Conservation (phyloP, 2,888 invertebrate species). For the Baccha elongata region DNA sequence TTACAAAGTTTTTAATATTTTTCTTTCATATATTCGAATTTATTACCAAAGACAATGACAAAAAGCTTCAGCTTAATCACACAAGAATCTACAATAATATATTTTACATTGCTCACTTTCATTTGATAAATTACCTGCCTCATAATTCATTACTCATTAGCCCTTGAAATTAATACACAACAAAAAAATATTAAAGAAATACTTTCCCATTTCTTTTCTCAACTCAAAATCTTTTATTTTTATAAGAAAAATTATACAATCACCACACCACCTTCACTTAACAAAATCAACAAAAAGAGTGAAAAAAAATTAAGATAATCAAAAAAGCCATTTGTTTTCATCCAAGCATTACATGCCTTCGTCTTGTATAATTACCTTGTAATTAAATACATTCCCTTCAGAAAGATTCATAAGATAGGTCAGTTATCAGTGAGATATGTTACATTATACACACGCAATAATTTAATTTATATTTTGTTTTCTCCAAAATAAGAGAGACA, state of each 20-base stretch:
- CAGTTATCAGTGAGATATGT: constrained; percentile 25
- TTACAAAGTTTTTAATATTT: too few species aligned
- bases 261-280: constrained; percentile 28
- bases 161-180: constrained; percentile 21
- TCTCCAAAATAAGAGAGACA: background rate
- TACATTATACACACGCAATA: constrained; percentile 33
- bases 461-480: constrained; percentile 22
- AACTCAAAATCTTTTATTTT: constrained; percentile 15
- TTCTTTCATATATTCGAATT: too few species aligned
- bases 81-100: constrained; percentile 49
- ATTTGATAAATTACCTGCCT: constrained; percentile 28
- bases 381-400: constrained; percentile 58
- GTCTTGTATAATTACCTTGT: constrained; percentile 60
- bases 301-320: constrained; percentile 16
- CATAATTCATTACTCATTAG: constrained; percentile 50
- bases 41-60: constrained; percentile 36
- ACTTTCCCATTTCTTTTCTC: constrained; percentile 38
- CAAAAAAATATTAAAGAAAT: constrained; percentile 1
- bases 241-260: constrained; percentile 43
- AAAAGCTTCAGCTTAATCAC: constrained; percentile 26
- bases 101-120: constrained; percentile 34
- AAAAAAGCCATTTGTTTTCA: constrained; percentile 45
- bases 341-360: constrained; percentile 35
- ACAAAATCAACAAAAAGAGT: background rate
- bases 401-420: constrained; percentile 37